Conservation (phyloP, 2,888 invertebrate genomes). For the Ceraclea dissimilis region DNA sequence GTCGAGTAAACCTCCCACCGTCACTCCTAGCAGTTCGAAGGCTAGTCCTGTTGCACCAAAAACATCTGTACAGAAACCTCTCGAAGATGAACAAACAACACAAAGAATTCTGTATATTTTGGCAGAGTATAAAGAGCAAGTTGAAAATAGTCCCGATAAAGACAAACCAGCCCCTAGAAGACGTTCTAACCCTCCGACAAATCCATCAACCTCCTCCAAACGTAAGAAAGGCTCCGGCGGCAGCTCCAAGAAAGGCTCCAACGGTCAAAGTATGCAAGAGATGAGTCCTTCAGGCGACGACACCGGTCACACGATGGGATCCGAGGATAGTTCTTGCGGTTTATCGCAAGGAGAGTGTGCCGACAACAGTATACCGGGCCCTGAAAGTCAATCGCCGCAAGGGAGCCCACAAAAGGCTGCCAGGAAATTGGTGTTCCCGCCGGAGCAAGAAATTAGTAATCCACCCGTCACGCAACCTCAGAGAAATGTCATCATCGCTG, state of each 20-base stretch:
- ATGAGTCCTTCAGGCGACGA: slow-evolving; percentile 59
- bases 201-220: slow-evolving; percentile 60
- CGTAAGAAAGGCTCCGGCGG: slow-evolving; percentile 60
- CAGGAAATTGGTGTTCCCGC: slow-evolving; percentile 42
- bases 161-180: slow-evolving; percentile 74
- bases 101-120: slow-evolving; percentile 72
- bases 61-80: slow-evolving; percentile 57
- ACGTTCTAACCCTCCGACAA: slow-evolving; percentile 65
- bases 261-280: slow-evolving; percentile 38
- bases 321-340: slow-evolving; percentile 70
- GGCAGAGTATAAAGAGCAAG: slow-evolving; percentile 72
- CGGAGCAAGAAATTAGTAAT: slow-evolving; percentile 38
- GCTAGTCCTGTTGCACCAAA: slow-evolving; percentile 55
- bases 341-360: slow-evolving; percentile 50
- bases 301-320: slow-evolving; percentile 61
- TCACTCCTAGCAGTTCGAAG: slow-evolving; percentile 52
- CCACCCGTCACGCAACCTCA: slow-evolving; percentile 31
- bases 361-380: slow-evolving; percentile 34
- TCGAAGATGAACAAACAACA: slow-evolving; percentile 75
- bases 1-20: slow-evolving; percentile 49
- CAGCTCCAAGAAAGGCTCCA: slow-evolving; percentile 48
- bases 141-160: slow-evolving; percentile 73
- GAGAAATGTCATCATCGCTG: slow-evolving; percentile 53
- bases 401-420: slow-evolving; percentile 45
- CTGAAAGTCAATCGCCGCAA: slow-evolving; percentile 51